Conservation (phyloP, 2,797 vertebrate genomes). For the Gallinago solitaria region DNA sequence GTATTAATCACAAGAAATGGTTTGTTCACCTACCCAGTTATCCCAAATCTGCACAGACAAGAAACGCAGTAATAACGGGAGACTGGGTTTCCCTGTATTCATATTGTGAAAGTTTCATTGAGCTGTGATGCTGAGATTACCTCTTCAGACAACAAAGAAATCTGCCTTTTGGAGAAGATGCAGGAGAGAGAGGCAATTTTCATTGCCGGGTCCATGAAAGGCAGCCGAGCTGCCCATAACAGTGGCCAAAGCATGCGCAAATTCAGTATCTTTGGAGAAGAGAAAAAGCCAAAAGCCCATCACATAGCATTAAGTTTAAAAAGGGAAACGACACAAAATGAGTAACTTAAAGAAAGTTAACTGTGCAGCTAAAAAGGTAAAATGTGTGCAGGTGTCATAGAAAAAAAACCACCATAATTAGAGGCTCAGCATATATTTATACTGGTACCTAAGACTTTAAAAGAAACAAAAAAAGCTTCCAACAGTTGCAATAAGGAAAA, state of each 20-base stretch:
- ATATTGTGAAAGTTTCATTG: background rate
- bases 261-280: background rate
- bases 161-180: background rate
- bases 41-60: background rate
- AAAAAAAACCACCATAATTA: slow-evolving; percentile 49
- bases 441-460: background rate
- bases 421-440: slow-evolving; percentile 48
- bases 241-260: background rate
- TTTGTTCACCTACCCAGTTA: background rate
- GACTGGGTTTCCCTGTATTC: background rate
- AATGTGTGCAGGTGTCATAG: slow-evolving; percentile 40
- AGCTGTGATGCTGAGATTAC: background rate
- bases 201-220: background rate
- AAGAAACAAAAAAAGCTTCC: slow-evolving; percentile 44
- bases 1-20: background rate
- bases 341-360: slow-evolving; percentile 40
- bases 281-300: background rate
- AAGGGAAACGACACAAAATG: slow-evolving; percentile 38
- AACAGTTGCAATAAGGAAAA: slow-evolving; percentile 22
- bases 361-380: slow-evolving; percentile 46
- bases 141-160: background rate
- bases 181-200: background rate
- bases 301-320: slow-evolving; percentile 42
- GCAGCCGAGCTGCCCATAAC: background rate
- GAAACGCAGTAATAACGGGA: background rate